Evolutionary conservation across 2,797 vertebrate genomes (phyloP), one percentile per base, ranked within the genome.

Genomic region (Netta rufina): DNA sequence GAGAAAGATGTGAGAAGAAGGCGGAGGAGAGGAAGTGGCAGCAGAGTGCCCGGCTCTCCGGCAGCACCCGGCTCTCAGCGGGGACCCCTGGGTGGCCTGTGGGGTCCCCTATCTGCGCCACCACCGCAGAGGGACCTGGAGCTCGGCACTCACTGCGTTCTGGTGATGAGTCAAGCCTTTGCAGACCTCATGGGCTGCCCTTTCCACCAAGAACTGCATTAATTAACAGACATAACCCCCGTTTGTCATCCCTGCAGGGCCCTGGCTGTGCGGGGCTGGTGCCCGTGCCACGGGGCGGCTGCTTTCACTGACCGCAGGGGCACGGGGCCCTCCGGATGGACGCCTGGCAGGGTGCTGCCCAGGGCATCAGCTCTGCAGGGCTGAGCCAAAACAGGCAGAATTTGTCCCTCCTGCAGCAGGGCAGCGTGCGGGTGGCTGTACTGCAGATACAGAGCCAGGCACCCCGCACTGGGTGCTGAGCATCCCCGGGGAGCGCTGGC

Each of bases 321-420:
- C 43, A 21, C 41, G 39, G n/a, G n/a, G 21, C 62, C 39, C 54
- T 71, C 41, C 49, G 27, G 39, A 30, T 1, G 1, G 24, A 1
- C 0, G 0, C 2, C 3, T 15, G 32, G 64, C 47, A 33, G 20
- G 3, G 3, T 0, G 0, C 4, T 14, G 54, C 11, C 3, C 5
- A 49, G 60, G 64, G 72, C 57, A n/a, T 32, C 41, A 38, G 17
- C 56, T 78, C 53, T n/a, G 74, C 3, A 2, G 33, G 38, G 51
- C 64, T 76, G 54, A 57, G 77, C 49, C 75, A 47, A 57, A 27
- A 3, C 51, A 28, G 51, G 27, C 11, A 0, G 0, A 64, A 49
- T 61, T 24, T 5, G 1, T n/a, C 80, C 14, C 36, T 54, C 21
- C 58, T 0, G 0, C 74, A 0, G 3, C 0, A 1, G 57, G 47